Conservation (phyloP, 2,797 vertebrate species). For the Crypturellus tataupa region DNA sequence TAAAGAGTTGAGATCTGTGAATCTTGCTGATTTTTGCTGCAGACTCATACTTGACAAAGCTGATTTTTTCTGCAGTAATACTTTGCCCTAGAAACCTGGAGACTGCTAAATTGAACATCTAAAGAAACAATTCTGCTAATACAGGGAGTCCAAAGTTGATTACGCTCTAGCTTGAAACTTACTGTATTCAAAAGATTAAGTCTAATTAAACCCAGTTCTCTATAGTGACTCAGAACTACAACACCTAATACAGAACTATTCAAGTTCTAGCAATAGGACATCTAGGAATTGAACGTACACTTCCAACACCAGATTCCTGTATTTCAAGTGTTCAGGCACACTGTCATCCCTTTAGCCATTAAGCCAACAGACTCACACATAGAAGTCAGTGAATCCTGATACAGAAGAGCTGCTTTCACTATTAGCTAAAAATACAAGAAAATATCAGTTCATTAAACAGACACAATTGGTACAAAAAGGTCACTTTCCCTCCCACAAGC, state of each 20-base stretch:
- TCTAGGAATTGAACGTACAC: background rate
- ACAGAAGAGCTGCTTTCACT: background rate
- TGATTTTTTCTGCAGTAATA: background rate
- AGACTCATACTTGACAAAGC: background rate
- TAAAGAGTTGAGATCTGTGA: background rate
- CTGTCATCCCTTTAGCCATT: background rate
- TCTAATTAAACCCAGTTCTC: background rate
- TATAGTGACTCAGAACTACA: rapidly evolving
- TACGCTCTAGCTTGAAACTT: background rate
- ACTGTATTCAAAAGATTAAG: background rate
- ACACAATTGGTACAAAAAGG: background rate
- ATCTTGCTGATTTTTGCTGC: background rate
- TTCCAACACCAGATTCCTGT: background rate
- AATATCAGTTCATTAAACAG: background rate
- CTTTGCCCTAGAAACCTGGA: constrained; percentile 1
- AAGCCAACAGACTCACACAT: background rate
- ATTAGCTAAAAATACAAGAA: background rate
- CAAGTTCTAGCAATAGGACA: background rate
- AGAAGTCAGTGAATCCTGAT: background rate
- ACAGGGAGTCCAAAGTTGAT: background rate
- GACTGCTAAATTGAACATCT: rapidly evolving
- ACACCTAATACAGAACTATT: background rate
- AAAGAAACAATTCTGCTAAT: background rate
- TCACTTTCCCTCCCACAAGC: background rate
- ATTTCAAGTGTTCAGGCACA: background rate